Percentiles rank a stretch among this genome's conserved stretches.
These are phyloP conservation scores for Dicaeum eximium DNA, from an alignment of 2,113 vertebrate species.

Conservation along the genomic window DNA sequence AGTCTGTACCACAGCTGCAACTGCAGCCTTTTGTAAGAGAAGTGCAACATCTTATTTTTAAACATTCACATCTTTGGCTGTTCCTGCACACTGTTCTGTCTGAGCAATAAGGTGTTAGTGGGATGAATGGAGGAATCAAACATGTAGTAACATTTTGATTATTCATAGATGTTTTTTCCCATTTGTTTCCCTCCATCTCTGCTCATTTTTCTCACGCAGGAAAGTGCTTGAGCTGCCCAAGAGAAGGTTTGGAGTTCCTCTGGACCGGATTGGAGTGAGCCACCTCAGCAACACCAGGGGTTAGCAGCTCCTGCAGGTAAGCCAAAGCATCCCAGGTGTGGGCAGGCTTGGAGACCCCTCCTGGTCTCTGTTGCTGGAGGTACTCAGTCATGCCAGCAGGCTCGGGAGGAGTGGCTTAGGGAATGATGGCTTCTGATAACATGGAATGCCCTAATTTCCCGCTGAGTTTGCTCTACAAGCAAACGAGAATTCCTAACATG, in stretches of 20 bases:
- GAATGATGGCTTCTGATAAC: background rate
- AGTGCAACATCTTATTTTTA: background rate
- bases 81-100: background rate
- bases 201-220: constrained; percentile 36
- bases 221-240: constrained; percentile 78
- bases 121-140: background rate
- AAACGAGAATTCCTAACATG: background rate
- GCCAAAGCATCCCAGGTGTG: background rate
- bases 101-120: background rate
- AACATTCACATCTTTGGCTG: background rate
- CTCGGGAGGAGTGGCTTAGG: background rate
- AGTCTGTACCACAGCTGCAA: background rate
- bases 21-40: background rate
- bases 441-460: background rate
- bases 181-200: background rate
- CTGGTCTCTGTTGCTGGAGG: background rate
- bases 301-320: constrained; percentile 68
- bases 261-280: constrained; percentile 85
- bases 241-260: constrained; percentile 75
- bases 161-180: background rate
- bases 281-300: constrained; percentile 78
- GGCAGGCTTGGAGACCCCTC: background rate
- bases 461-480: background rate
- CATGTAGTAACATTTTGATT: background rate
- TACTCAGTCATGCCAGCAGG: background rate